Conservation (phyloP, 2,888 invertebrate species). For the Drosophila tripunctata region DNA sequence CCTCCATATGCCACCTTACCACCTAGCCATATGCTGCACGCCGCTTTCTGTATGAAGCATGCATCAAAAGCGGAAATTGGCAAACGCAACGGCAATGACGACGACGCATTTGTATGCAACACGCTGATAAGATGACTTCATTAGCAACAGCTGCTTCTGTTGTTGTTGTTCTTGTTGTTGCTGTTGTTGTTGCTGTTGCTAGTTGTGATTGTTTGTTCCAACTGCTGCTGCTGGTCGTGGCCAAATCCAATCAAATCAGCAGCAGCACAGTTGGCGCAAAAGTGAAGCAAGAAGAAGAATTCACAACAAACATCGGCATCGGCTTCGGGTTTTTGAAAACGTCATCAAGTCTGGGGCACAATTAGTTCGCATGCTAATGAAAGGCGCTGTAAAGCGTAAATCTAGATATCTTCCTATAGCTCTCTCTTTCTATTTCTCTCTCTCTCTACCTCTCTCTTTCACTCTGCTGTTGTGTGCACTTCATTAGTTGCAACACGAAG, state of each 20-base stretch:
- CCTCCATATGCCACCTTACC: not conserved
- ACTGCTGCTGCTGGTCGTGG: slow-evolving; percentile 30
- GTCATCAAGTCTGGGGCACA: slow-evolving; percentile 34
- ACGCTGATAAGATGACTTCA: slow-evolving; percentile 69
- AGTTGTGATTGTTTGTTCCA: slow-evolving; percentile 63
- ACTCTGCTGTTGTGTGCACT: slow-evolving; percentile 39
- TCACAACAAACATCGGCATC: slow-evolving; percentile 10
- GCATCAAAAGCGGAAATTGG: slow-evolving; percentile 71
- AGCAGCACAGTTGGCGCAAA: slow-evolving; percentile 27
- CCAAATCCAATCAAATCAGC: slow-evolving; percentile 72
- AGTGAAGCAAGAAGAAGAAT: no score
- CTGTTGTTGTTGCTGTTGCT: no score
- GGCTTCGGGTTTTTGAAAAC: not conserved
- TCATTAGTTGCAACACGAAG: slow-evolving; percentile 61
- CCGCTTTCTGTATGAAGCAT: slow-evolving; percentile 46
- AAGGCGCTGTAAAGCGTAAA: slow-evolving; percentile 48
- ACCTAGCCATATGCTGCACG: not conserved
- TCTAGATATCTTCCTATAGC: slow-evolving; percentile 5
- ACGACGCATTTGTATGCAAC: slow-evolving; percentile 53
- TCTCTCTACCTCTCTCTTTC: not conserved
- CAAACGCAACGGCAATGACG: slow-evolving; percentile 32
- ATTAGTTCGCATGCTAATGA: slow-evolving; percentile 74
- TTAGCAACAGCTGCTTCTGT: slow-evolving; percentile 62
- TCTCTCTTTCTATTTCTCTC: not conserved
- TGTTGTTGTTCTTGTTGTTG: slow-evolving; percentile 17